Conservation (phyloP, 2,888 invertebrate genomes). For the Ganaspis brasiliensis region DNA sequence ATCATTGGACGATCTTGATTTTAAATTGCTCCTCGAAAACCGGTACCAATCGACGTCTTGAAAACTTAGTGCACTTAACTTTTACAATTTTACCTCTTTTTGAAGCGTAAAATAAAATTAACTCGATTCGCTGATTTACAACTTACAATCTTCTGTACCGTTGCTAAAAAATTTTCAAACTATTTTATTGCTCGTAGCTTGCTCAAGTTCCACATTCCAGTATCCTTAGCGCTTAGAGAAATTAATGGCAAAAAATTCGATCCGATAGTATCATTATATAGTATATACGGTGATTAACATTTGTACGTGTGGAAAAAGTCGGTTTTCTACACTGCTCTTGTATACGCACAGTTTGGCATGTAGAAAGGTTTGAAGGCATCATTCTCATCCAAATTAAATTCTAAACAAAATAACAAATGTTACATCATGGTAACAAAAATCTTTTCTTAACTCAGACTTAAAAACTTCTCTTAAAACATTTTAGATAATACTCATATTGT, state of each 20-base stretch:
- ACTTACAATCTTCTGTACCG: not conserved
- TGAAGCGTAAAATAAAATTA: not conserved
- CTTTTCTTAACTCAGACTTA: too few relatives aligned
- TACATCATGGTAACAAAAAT: too few relatives aligned
- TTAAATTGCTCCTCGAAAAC: not conserved
- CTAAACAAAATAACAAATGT: too few relatives aligned
- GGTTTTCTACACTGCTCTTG: too few relatives aligned
- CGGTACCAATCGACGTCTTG: not conserved
- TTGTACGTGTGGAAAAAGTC: too few relatives aligned
- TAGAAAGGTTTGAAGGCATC: too few relatives aligned
- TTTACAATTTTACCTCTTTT: not conserved
- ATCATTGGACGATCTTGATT: constrained; percentile 17
- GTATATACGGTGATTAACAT: too few relatives aligned
- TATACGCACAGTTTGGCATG: too few relatives aligned
- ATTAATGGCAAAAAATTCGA: not conserved
- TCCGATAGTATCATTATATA: not conserved
- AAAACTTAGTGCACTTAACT: not conserved
- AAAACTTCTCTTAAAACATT: too few relatives aligned
- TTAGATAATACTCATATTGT: too few relatives aligned
- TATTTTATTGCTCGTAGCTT: not conserved
- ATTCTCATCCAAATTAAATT: too few relatives aligned
- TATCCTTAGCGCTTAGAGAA: not conserved
- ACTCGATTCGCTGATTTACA: not conserved
- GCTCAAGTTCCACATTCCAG: constrained; percentile 1
- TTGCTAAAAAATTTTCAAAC: constrained; percentile 5